Base-by-base conservation (phyloP, 1,140 invertebrate species). In the Listronotus bonariensis region DNA sequence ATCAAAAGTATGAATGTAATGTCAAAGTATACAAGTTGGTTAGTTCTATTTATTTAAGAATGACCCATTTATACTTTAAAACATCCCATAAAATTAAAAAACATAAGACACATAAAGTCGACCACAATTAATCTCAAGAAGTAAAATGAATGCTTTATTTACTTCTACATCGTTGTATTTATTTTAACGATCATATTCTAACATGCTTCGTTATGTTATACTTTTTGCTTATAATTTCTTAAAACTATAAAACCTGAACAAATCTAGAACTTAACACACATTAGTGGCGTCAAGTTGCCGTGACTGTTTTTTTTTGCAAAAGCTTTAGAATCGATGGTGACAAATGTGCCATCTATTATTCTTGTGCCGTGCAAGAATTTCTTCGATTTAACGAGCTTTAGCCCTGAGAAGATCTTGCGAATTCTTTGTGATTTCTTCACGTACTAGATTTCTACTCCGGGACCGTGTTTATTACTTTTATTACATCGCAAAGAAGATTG, bases 361-460 rank as follows among this genome's bases (percentile, higher is more conserved):
- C 12, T 32, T 45, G 20, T 6, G 15, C 42, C 55, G 55, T 58
- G 55, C 43, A 58, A 42, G 55, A 58, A 58, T 58, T 58, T 58
- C 55, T 58, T 58, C 55, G 55, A 58, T 58, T 45, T 58, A 58
- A 58, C 55, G 55, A 58, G 32, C 55, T 7, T 12, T 8, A 55
- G 36, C 34, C 17, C 41, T 31, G 17, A 48, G 41, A 36, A 58
- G 45, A 58, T 58, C 55, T 55, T 31, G 26, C 7, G 43, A 48
- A 42, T 58, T 46, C 12, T 58, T 46, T 20, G 20, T 46, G 55
- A 58, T 58, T 58, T 58, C 55, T 58, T 46, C 55, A 58, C 55
- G 55, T 58, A 58, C 41, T 14, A 17, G 55, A 48, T 58, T 34
- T 58, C 41, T 58, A 58, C 31, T 46, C 14, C 5, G 32, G 15